Percentiles rank a stretch among this genome's conserved stretches.
Conservation (phyloP, 2,888 invertebrate genomes). For the Synergus umbraculus region DNA sequence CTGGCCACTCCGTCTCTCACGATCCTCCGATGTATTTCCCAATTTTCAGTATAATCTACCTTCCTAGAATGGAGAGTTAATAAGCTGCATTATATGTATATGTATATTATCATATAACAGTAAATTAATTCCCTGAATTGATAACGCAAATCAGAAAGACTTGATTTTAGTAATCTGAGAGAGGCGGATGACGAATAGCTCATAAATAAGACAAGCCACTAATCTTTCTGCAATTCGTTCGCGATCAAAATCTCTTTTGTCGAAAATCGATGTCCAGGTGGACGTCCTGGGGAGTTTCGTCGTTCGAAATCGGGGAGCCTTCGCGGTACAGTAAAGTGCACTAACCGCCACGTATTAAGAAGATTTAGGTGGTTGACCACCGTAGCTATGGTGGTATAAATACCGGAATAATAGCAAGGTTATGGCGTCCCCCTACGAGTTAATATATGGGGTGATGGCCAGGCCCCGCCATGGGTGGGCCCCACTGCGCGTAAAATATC, state of each 20-base stretch:
- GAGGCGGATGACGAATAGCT: background rate
- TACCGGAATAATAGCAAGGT: slow-evolving; percentile 73
- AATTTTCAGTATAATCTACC: background rate
- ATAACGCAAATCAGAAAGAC: too few species aligned
- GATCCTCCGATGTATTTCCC: background rate
- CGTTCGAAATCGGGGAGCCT: slow-evolving; percentile 46
- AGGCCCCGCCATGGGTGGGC: slow-evolving; percentile 62
- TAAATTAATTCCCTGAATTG: too few species aligned
- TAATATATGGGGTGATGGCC: slow-evolving; percentile 72
- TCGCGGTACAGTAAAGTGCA: slow-evolving; percentile 67
- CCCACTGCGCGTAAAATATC: slow-evolving; percentile 71
- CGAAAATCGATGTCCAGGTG: slow-evolving; percentile 12
- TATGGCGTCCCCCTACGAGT: slow-evolving; percentile 65
- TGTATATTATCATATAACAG: background rate
- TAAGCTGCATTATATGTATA: background rate
- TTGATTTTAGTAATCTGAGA: background rate
- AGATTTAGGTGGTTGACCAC: slow-evolving; percentile 69
- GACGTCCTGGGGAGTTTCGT: slow-evolving; percentile 44
- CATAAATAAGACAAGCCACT: slow-evolving; percentile 13
- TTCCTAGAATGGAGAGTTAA: background rate
- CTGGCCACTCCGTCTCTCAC: background rate
- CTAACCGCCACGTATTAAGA: slow-evolving; percentile 71
- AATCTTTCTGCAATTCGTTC: slow-evolving; percentile 38
- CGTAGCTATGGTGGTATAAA: slow-evolving; percentile 68
- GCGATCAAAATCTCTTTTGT: slow-evolving; percentile 40